These are phyloP conservation scores for Podarcis muralis DNA, from an alignment of 2,113 vertebrate species.

Conservation along the genomic window DNA sequence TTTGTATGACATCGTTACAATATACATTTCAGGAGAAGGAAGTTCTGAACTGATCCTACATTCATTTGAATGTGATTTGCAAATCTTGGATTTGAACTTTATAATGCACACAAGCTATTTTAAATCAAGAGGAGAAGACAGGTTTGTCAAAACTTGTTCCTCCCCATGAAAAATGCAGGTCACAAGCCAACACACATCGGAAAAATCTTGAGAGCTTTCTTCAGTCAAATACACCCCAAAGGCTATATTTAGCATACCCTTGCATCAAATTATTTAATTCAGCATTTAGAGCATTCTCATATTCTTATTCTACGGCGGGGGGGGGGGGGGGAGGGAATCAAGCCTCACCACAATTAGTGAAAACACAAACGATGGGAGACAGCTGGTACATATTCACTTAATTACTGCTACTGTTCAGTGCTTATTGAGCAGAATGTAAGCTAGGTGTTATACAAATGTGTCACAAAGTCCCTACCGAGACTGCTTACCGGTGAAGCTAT, in stretches of 20 bases:
- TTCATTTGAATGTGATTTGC: not conserved
- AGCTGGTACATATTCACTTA: not conserved
- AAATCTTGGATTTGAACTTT: not conserved
- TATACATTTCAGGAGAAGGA: not conserved
- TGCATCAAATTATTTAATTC: not conserved
- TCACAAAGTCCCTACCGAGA: not conserved
- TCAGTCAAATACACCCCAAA: not conserved
- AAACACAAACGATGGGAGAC: not conserved
- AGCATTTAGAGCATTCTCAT: not conserved
- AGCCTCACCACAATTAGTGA: not conserved
- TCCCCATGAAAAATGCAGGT: not conserved
- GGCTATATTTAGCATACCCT: not conserved
- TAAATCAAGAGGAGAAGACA: not conserved
- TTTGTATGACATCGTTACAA: not conserved
- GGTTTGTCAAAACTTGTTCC: not conserved
- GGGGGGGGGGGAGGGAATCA: not conserved
- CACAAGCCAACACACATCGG: not conserved
- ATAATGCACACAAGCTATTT: not conserved
- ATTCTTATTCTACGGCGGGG: not conserved
- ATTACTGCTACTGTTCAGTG: not conserved
- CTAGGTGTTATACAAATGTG: not conserved
- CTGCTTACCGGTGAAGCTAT: not conserved
- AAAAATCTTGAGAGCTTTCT: not conserved
- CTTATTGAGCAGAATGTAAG: not conserved
- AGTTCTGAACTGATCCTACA: not conserved